Conservation (phyloP, 2,888 invertebrate species). For the Hydriomena furcata region DNA sequence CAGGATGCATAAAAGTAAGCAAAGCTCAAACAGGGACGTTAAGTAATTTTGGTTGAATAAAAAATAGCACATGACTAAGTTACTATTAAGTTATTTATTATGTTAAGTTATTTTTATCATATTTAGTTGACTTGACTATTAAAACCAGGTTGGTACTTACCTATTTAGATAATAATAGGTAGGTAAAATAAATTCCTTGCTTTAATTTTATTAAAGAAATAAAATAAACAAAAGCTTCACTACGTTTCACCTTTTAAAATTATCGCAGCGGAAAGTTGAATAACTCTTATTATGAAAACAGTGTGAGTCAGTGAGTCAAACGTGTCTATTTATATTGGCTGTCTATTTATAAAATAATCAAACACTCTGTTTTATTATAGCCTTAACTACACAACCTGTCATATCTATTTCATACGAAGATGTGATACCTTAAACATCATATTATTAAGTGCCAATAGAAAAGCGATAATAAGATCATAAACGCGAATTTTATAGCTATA, state of each 20-base stretch:
- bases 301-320: conserved; percentile 8
- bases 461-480: conserved; percentile 74
- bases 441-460: conserved; percentile 75
- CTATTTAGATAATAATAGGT: too few relatives aligned
- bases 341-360: conserved; percentile 55
- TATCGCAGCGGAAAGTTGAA: neutral
- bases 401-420: conserved; percentile 52
- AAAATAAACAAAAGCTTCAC: neutral
- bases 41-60: too few relatives aligned
- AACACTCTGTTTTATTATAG: conserved; percentile 53
- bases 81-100: too few relatives aligned
- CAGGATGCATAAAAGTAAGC: too few relatives aligned
- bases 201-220: too few relatives aligned
- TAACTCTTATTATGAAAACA: conserved; percentile 8
- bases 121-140: too few relatives aligned
- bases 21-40: too few relatives aligned
- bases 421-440: conserved; percentile 48
- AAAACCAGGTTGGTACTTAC: too few relatives aligned
- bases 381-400: conserved; percentile 55
- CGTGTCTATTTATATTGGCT: conserved; percentile 4
- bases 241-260: neutral
- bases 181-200: too few relatives aligned
- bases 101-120: too few relatives aligned
- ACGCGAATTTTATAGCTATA: conserved; percentile 77
- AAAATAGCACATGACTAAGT: too few relatives aligned